Base-by-base conservation (phyloP, 2,113 vertebrate genomes). In the Tachysurus vachellii region DNA sequence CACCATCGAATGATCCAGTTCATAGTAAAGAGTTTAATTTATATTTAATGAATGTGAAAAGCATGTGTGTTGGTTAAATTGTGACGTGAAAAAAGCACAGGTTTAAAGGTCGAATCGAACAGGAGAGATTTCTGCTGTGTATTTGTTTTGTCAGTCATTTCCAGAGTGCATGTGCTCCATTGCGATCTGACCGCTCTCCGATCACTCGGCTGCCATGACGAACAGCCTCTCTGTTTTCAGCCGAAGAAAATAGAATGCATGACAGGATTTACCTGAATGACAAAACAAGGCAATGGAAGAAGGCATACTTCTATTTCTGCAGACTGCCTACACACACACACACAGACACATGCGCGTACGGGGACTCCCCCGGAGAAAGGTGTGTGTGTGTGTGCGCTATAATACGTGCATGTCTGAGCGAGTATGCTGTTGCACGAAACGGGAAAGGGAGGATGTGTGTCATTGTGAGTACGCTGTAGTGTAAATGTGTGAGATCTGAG, bases 81-180 rank as follows among this genome's bases (percentile, higher is more conserved):
- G 19, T 85, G 87, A 90, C 64, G 87, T 91, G 89, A 87, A 91
- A 91, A 90, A 59, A 86, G 77, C 1, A 7, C 54, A 84, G 85
- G 89, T 87, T 91, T 91, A 91, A 89, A 83, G 82, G 85, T 89
- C 87, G 84, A 91, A 91, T 80, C 88, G 88, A 90, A 92, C 56
- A 75, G 85, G 71, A 88, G 28, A 76, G 83, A 91, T 91, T 92
- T 88, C 88, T 90, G 85, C 80, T 42, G 80, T 90, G 87, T 86
- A 84, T 91, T 91, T 89, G 86, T 89, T 87, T 76, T 85, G 86
- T 80, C 88, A 84, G 82, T 89, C 54, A 87, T 90, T 91, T 91
- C 85, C 85, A 36, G 44, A 88, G 83, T 86, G 59, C 61, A 47
- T 80, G 88, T 23, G 75, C 36, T 82, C 88, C 84, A 82, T 85